A percentile compares a stretch with the other conserved stretches of the same genome.
phyloP scores from a whole-genome alignment of 2,113 vertebrate species.

The Amblyopsis rosae region DNA sequence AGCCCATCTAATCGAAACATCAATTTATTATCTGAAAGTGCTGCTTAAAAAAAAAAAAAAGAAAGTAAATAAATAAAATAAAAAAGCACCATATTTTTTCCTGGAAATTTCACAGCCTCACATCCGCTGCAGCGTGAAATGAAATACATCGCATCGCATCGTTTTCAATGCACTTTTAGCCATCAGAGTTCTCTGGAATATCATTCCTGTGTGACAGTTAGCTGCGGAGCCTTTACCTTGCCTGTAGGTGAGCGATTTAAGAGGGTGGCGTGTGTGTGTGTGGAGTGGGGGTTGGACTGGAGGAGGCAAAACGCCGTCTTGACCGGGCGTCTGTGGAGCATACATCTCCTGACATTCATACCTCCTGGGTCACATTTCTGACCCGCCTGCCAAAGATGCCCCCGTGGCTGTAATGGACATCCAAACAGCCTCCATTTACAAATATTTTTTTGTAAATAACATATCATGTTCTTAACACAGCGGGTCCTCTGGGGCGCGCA shows the following conservation, averaged over 20 bases:
- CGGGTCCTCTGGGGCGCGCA: conserved; percentile 56
- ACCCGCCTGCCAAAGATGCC: conserved; percentile 35
- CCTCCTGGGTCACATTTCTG: conserved; percentile 50
- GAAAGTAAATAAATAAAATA: conserved; percentile 2
- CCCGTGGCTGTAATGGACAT: conserved; percentile 54
- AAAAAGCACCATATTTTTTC: conserved; percentile 57
- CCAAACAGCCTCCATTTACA: conserved; percentile 77
- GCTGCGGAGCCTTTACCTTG: conserved; percentile 45
- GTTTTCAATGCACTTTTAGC: conserved; percentile 61
- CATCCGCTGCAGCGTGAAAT: conserved; percentile 58
- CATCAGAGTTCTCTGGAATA: conserved; percentile 57
- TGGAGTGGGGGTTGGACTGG: conserved; percentile 40
- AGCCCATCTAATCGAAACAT: conserved; percentile 80
- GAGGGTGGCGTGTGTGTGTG: background rate
- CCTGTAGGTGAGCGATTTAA: conserved; percentile 47
- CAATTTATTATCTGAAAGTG: conserved; percentile 81
- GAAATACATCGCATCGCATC: conserved; percentile 58
- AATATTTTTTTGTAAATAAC: conserved; percentile 81
- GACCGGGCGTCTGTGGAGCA: conserved; percentile 54
- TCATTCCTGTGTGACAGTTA: conserved; percentile 47
- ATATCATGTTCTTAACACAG: conserved; percentile 80
- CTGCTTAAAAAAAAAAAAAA: conserved; percentile 40
- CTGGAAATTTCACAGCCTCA: conserved; percentile 73
- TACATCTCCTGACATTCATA: conserved; percentile 67
- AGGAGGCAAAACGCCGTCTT: conserved; percentile 62